Conservation (phyloP, 2,113 vertebrate genomes). For the Pomatostomus ruficeps region DNA sequence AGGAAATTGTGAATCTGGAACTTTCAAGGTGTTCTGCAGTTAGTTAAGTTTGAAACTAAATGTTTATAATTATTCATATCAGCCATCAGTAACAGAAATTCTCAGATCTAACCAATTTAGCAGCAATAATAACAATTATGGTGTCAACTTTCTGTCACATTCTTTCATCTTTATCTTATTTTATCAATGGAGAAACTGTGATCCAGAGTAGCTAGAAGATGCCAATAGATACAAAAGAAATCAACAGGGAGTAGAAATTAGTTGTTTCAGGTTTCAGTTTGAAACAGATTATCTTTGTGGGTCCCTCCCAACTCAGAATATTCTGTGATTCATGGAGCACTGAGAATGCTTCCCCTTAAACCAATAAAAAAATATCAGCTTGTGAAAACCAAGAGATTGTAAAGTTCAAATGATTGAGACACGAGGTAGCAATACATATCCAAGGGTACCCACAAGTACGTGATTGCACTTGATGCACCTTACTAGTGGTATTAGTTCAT, state of each 20-base stretch:
- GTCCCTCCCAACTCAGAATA: neutral
- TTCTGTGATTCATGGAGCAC: neutral
- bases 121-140: neutral
- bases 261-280: neutral
- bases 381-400: neutral
- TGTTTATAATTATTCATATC: neutral
- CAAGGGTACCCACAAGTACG: fast-evolving
- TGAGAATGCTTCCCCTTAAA: neutral
- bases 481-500: neutral
- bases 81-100: neutral
- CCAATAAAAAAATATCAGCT: neutral
- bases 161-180: neutral
- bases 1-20: neutral
- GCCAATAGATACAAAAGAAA: neutral
- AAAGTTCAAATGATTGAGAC: neutral
- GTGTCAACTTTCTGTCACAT: neutral
- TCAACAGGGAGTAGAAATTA: neutral
- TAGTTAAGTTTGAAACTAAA: neutral
- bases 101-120: neutral
- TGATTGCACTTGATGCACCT: neutral
- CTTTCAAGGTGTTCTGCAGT: neutral
- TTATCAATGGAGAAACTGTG: neutral
- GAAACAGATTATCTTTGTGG: neutral
- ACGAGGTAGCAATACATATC: neutral
- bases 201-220: neutral